A percentile compares a stretch with the other conserved stretches of the same genome.
phyloP scores from a whole-genome alignment of 2,797 vertebrate genomes.

The Remorina albescens region DNA sequence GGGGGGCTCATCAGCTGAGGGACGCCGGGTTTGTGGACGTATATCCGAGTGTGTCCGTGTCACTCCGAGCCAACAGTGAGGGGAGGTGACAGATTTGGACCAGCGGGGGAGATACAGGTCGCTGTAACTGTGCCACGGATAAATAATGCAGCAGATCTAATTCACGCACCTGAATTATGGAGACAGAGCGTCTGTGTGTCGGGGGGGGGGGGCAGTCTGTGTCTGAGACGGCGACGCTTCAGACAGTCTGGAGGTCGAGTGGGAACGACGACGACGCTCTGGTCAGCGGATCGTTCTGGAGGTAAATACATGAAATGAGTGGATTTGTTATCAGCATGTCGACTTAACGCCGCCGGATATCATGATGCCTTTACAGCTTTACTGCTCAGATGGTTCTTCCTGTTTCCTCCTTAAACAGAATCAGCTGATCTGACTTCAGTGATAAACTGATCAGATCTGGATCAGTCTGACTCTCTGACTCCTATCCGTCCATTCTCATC shows the following conservation, averaged over 20 bases:
- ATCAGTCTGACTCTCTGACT: no score
- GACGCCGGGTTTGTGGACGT: no score
- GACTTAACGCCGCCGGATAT: no score
- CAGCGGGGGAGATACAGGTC: constrained; percentile 34
- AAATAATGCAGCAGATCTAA: constrained; percentile 73
- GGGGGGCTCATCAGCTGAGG: background rate
- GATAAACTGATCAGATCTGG: no score
- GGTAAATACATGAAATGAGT: constrained; percentile 19
- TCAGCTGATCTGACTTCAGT: no score
- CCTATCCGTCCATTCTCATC: no score
- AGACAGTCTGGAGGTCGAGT: constrained; percentile 66
- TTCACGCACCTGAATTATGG: constrained; percentile 66
- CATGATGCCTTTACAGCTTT: no score
- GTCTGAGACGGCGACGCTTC: constrained; percentile 41
- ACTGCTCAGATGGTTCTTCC: no score
- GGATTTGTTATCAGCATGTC: background rate
- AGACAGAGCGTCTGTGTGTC: constrained; percentile 27
- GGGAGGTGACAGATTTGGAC: constrained; percentile 75
- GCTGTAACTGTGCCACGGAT: constrained; percentile 53
- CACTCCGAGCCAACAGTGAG: constrained; percentile 44
- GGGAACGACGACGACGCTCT: background rate
- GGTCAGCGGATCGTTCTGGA: background rate
- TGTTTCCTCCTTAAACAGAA: no score
- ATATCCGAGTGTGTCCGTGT: constrained; percentile 35
- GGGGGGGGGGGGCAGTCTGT: constrained; percentile 18